Evolutionary conservation across 2,888 invertebrate species (phyloP), one percentile per base, ranked within the genome.

Genomic region (Pyrochroa serraticornis): DNA sequence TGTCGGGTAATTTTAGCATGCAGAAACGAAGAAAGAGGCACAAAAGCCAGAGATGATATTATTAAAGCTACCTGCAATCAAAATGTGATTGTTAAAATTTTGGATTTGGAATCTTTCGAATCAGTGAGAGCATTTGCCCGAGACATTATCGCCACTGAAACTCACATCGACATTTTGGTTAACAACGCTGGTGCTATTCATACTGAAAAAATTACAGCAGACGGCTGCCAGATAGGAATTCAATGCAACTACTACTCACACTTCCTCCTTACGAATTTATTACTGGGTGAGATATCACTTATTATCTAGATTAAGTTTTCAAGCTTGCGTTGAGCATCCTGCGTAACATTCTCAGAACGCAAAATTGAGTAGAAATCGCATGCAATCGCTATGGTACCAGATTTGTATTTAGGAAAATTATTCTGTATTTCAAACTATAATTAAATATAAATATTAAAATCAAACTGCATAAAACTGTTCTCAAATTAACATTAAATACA

Each of bases 201-300:
- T 1, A 72, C 80, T 12, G 75, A 76, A 0, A 73, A 79, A 22
- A 75, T 75, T 30, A 73, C 73, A 41, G 85, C 87, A 0, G 79
- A 81, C 53, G 87, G 88, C 60, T 5, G 2, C 22, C 22, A 87
- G 87, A 0, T 79, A 88, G 37, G 82, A 87, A 22, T 74, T 80
- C 12, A n/a, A n/a, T n/a, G n/a, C n/a, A n/a, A n/a, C n/a, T n/a
- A n/a, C n/a, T n/a, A n/a, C n/a, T n/a, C n/a, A n/a, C 83, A 87
- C 6, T 90, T 89, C 70, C 75, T 90, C 12, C 76, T 90, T 45
- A 89, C 88, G 0, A 77, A 85, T 44, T 80, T 90, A 0, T 22
- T 7, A 39, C 31, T 8, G 82, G 67, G 83, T 82, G 14, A 82
- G 22, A 22, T 22, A 22, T 22, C 22, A 22, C 22, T 22, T 5